Evolutionary conservation across 2,113 vertebrate genomes (phyloP).

Genomic region (Pterocles orientalis): DNA sequence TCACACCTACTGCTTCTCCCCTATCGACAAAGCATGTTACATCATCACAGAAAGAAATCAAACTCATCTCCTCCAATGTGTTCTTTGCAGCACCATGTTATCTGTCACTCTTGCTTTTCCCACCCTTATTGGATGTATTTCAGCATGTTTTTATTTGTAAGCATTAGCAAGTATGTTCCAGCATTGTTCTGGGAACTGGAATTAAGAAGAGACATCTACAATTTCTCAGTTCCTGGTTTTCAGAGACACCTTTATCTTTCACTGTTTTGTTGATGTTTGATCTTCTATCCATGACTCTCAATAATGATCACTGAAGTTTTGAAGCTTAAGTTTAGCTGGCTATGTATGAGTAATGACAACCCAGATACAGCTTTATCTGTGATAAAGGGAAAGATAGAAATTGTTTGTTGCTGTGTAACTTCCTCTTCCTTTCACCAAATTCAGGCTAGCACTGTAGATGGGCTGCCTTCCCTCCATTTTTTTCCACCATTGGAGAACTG

Average conservation of each 20-base stretch:
- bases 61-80: not conserved
- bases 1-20: not conserved
- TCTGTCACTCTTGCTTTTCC: not conserved
- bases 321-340: not conserved
- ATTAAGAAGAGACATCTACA: not conserved
- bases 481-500: not conserved
- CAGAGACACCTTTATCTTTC: not conserved
- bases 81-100: not conserved
- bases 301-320: not conserved
- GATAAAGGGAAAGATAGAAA: not conserved
- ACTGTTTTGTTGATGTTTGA: not conserved
- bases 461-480: rapidly evolving
- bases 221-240: not conserved
- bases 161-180: not conserved
- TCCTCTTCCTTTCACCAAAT: not conserved
- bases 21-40: not conserved
- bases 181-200: not conserved
- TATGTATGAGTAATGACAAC: not conserved
- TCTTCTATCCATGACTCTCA: not conserved
- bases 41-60: not conserved
- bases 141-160: not conserved
- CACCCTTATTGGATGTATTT: not conserved
- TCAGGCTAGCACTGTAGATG: not conserved
- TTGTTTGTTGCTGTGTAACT: not conserved
- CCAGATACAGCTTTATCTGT: not conserved